Percentiles rank a stretch among this genome's conserved stretches.
These are phyloP conservation scores for Brevipalpus yothersi DNA, from an alignment of 1,140 invertebrate genomes.

Conservation along the genomic window DNA sequence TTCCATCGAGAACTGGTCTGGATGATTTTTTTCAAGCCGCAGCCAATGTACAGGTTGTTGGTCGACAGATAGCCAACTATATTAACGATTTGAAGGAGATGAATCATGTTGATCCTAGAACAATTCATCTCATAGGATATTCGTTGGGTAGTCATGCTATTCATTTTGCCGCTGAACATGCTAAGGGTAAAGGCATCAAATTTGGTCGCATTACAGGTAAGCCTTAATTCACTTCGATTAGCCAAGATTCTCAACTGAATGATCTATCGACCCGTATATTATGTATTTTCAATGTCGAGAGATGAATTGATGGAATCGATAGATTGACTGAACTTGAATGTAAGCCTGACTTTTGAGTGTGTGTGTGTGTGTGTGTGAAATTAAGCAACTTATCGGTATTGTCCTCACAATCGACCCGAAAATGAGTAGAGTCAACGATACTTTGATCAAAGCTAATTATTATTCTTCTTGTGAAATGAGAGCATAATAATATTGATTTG, in stretches of 20 bases:
- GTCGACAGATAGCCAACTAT: slow-evolving; percentile 16
- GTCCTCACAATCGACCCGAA: no score
- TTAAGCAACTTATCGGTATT: no score
- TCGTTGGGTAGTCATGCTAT: slow-evolving; percentile 35
- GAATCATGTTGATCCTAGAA: neutral
- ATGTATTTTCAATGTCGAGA: no score
- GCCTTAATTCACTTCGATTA: neutral
- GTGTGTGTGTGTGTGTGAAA: no score
- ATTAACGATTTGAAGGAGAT: slow-evolving; percentile 10
- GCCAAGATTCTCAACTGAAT: no score
- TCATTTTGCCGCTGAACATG: slow-evolving; percentile 23
- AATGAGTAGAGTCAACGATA: no score
- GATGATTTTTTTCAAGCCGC: neutral
- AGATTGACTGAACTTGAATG: no score
- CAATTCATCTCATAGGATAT: slow-evolving; percentile 31
- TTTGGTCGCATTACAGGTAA: neutral
- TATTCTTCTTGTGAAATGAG: no score
- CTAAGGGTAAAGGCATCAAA: neutral
- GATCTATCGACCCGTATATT: neutral
- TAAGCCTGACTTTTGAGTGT: no score
- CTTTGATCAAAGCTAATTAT: no score
- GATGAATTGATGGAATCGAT: no score
- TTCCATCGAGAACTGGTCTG: neutral
- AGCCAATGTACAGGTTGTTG: slow-evolving; percentile 19
- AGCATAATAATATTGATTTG: no score